A percentile compares a stretch with the other conserved stretches of the same genome.
Conservation (phyloP, 2,888 invertebrate species). For the Agonopterix alstromeriana region DNA sequence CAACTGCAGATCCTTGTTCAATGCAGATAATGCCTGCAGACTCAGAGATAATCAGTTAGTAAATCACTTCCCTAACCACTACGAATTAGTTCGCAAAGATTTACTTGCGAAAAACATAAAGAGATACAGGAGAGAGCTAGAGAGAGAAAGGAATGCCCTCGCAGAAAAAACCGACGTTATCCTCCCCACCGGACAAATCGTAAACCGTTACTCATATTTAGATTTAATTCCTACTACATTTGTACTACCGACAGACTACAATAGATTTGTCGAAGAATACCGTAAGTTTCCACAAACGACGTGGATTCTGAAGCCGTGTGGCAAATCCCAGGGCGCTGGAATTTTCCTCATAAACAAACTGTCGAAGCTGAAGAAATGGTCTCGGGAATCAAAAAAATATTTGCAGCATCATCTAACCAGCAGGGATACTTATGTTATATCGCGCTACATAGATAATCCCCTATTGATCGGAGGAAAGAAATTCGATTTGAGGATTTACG, state of each 20-base stretch:
- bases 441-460: conserved; percentile 95
- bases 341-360: conserved; percentile 96
- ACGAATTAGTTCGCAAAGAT: conserved; percentile 96
- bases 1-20: conserved; percentile 91
- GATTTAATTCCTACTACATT: conserved; percentile 97
- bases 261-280: conserved; percentile 96
- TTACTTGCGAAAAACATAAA: conserved; percentile 96
- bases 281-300: conserved; percentile 93
- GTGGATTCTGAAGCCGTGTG: conserved; percentile 98
- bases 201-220: conserved; percentile 84
- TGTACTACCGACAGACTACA: conserved; percentile 95
- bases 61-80: conserved; percentile 97
- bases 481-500: conserved; percentile 94
- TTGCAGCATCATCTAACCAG: conserved; percentile 86
- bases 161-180: conserved; percentile 81
- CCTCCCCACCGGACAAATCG: conserved; percentile 75
- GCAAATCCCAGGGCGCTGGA: conserved; percentile 93
- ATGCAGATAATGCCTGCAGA: conserved; percentile 32
- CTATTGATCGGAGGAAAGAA: conserved; percentile 95
- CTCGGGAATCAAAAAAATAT: conserved; percentile 88
- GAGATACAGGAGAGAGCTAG: conserved; percentile 92
- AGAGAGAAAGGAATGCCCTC: conserved; percentile 89
- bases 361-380: conserved; percentile 93
- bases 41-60: conserved; percentile 91
- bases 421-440: conserved; percentile 95